Conservation (phyloP, 2,797 vertebrate genomes). For the Simalia tracyae region DNA sequence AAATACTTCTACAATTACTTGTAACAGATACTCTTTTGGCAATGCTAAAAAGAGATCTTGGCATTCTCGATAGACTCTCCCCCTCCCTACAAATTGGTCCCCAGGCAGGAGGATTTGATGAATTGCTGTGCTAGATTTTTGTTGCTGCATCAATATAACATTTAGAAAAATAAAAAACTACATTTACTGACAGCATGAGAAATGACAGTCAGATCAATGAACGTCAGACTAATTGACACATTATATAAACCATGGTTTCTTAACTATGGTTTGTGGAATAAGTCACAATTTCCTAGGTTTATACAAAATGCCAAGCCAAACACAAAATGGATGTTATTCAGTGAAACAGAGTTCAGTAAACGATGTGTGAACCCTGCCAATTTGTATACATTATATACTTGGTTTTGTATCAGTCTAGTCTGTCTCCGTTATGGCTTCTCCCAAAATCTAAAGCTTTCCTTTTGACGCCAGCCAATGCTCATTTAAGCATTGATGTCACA, state of each 20-base stretch:
- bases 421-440: background rate
- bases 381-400: background rate
- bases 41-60: background rate
- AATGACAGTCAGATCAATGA: background rate
- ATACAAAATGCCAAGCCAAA: no score
- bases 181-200: background rate
- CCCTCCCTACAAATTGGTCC: background rate
- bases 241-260: background rate
- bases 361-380: background rate
- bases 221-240: background rate
- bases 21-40: background rate
- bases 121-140: background rate
- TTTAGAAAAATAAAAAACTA: background rate
- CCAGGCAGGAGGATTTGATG: background rate
- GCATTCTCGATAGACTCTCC: background rate
- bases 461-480: background rate
- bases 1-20: background rate
- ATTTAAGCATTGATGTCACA: background rate
- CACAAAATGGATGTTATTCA: background rate
- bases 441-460: background rate
- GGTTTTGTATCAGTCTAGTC: background rate
- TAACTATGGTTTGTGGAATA: background rate
- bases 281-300: background rate
- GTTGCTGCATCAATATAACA: background rate
- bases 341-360: background rate